These are phyloP conservation scores for Ophraella communa DNA, from an alignment of 2,888 invertebrate genomes.

Conservation along the genomic window DNA sequence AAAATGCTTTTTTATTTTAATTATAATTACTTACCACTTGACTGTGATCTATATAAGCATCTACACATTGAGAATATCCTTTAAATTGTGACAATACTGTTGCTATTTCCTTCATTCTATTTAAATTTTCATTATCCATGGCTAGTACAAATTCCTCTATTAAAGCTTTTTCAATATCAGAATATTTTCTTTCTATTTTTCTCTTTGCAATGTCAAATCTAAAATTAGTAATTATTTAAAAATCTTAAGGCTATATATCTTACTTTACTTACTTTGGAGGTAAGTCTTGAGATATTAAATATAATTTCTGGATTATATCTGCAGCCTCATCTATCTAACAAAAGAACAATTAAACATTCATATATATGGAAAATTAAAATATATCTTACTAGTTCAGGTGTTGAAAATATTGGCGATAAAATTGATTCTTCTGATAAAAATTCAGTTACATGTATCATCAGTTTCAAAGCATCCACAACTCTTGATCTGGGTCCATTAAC, in stretches of 20 bases:
- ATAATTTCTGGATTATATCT: conserved; percentile 95
- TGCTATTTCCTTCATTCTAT: conserved; percentile 93
- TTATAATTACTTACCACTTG: conserved; percentile 74
- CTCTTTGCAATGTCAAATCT: conserved; percentile 82
- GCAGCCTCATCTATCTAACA: conserved; percentile 90
- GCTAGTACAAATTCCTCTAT: conserved; percentile 95
- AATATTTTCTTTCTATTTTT: conserved; percentile 87
- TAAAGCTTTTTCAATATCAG: conserved; percentile 85
- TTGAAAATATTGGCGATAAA: conserved; percentile 85
- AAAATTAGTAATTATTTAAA: conserved; percentile 27
- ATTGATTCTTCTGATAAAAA: conserved; percentile 87
- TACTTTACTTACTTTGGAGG: conserved; percentile 73
- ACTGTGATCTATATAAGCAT: conserved; percentile 96
- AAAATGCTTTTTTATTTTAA: conserved; percentile 10
- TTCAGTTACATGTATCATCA: conserved; percentile 91
- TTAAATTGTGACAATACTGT: conserved; percentile 93
- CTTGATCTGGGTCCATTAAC: conserved; percentile 93
- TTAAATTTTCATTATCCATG: conserved; percentile 82
- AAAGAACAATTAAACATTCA: no score
- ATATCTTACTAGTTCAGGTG: conserved; percentile 68
- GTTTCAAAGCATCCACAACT: conserved; percentile 92
- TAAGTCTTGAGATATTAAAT: conserved; percentile 93
- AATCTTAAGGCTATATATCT: not conserved
- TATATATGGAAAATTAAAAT: not conserved
- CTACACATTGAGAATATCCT: conserved; percentile 94